Evolutionary conservation across 2,797 vertebrate species (phyloP), one percentile per base, ranked within the genome.

Genomic region (Enteromius treurensis): DNA sequence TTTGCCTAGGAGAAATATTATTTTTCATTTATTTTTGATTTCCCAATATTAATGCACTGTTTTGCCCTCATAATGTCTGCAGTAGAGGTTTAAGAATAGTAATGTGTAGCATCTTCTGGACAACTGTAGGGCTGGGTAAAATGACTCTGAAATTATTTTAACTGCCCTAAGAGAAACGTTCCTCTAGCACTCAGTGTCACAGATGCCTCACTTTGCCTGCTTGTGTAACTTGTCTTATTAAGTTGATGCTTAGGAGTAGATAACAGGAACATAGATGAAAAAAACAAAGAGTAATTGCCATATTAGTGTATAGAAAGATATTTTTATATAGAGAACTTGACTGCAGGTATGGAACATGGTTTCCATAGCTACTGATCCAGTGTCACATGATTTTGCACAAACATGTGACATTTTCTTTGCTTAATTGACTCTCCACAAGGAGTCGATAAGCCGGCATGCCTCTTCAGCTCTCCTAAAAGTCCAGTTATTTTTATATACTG

Each of bases 301-400:
- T 21, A 3, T 73, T 69, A 71, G 55, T 40, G 15, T 62, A 15
- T 55, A 53, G 34, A 60, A 47, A 40, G 34, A n/a, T 75, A 70
- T 40, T 26, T 47, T 15, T 67, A 64, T 29, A 58, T 13, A 7
- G 26, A 47, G 34, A 62, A 79, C 82, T 70, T 77, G 65, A 67
- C 37, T 69, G n/a, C 42, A 86, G 85, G 85, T 86, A 78, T 32
- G 80, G 71, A 3, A n/a, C 71, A 75, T 58, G 42, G 85, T 86
- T 86, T 83, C 83, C 80, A 86, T 84, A 37, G 85, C 42, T 51
- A 86, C 77, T 23, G 49, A 40, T 68, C 51, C 42, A 55, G 21
- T 62, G 71, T 80, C 64, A 17, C 69, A 21, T 53, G 64, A 69
- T 69, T 74, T 70, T 64, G 34, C 75, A 55, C 58, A 47, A 62